Evolutionary conservation across 2,888 invertebrate species (phyloP).

Genomic region (Drosophila mimetica): DNA sequence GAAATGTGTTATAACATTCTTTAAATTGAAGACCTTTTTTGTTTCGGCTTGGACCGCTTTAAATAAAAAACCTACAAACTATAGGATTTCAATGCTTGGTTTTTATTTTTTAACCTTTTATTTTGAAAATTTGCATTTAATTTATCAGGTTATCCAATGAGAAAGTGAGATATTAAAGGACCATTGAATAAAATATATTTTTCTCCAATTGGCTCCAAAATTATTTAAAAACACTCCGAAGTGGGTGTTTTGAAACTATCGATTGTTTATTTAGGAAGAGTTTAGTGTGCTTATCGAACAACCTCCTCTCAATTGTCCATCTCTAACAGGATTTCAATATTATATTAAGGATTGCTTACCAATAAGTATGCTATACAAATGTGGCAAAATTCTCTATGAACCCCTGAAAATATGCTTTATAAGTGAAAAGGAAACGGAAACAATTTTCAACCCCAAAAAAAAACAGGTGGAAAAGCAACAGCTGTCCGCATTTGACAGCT

Average conservation of each 20-base stretch:
- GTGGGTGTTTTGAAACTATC: neutral
- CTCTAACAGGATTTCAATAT: neutral
- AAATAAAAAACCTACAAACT: neutral
- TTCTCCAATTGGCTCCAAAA: neutral
- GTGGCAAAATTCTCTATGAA: too few species aligned
- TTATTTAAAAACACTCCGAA: neutral
- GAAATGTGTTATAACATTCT: neutral
- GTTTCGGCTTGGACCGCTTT: neutral
- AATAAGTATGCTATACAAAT: neutral
- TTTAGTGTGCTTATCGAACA: neutral
- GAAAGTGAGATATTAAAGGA: too few species aligned
- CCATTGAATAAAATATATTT: neutral
- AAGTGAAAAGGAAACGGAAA: neutral
- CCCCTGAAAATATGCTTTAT: neutral
- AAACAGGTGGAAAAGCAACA: constrained; percentile 43
- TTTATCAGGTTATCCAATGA: too few species aligned
- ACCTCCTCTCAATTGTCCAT: neutral
- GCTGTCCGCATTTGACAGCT: constrained; percentile 34
- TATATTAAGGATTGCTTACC: too few species aligned
- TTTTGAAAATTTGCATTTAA: too few species aligned
- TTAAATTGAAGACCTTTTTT: neutral
- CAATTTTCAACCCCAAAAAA: constrained; percentile 5
- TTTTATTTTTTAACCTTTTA: neutral
- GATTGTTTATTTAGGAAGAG: neutral
- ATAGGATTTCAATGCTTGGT: neutral